phyloP scores from a whole-genome alignment of 2,888 invertebrate genomes.

The Volucella bombylans region DNA sequence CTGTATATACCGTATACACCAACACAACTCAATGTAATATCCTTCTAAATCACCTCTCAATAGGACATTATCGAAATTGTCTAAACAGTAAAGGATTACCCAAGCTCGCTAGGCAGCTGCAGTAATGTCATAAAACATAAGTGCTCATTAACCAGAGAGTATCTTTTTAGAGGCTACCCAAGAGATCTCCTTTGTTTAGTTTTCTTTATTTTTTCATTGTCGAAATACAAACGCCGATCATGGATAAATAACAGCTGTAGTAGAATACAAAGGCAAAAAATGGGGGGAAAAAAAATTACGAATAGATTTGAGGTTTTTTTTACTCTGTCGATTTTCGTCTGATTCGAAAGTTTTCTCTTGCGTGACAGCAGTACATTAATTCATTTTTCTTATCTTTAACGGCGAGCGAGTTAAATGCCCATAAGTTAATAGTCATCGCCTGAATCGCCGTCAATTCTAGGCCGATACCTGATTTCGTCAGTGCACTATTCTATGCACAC shows the following conservation, averaged over 20 bases:
- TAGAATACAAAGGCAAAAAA: slow-evolving; percentile 27
- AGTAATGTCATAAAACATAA: slow-evolving; percentile 67
- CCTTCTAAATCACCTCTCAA: slow-evolving; percentile 47
- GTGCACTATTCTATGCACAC: neutral
- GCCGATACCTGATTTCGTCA: no score
- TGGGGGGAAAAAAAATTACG: slow-evolving; percentile 1
- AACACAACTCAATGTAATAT: slow-evolving; percentile 41
- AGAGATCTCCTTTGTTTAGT: neutral
- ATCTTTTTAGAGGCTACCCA: slow-evolving; percentile 7
- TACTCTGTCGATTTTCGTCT: slow-evolving; percentile 1
- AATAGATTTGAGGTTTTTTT: neutral
- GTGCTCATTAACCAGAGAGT: slow-evolving; percentile 38
- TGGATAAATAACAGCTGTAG: no score
- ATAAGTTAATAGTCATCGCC: slow-evolving; percentile 70
- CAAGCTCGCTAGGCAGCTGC: slow-evolving; percentile 33
- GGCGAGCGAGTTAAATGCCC: slow-evolving; percentile 63
- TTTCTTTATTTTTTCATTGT: slow-evolving; percentile 10
- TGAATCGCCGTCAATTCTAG: slow-evolving; percentile 62
- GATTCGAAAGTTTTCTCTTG: slow-evolving; percentile 48
- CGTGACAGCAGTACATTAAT: slow-evolving; percentile 60
- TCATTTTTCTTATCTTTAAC: slow-evolving; percentile 60
- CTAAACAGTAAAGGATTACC: slow-evolving; percentile 52
- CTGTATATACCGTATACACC: slow-evolving; percentile 26
- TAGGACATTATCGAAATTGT: slow-evolving; percentile 59
- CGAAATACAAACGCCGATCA: no score